These are phyloP conservation scores for Sternotherus odoratus DNA, from an alignment of 2,797 vertebrate genomes.

Conservation along the genomic window DNA sequence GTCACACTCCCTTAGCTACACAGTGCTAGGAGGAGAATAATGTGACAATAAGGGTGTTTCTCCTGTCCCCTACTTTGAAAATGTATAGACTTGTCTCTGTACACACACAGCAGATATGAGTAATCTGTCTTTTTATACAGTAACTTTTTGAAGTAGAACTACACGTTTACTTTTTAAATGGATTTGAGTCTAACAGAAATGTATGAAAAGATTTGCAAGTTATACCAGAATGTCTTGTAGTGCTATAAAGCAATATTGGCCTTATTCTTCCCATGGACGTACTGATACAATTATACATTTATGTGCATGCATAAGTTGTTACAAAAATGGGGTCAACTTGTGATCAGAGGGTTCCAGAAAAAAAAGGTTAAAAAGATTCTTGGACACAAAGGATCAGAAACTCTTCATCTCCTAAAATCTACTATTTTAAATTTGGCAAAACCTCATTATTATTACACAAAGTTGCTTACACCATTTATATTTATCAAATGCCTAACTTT, in stretches of 20 bases:
- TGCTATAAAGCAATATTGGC: background rate
- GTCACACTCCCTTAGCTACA: background rate
- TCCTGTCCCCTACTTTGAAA: background rate
- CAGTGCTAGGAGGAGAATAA: background rate
- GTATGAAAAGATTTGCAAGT: background rate
- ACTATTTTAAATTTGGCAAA: background rate
- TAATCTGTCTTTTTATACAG: background rate
- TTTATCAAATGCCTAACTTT: background rate
- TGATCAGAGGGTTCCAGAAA: background rate
- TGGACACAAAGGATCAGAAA: background rate
- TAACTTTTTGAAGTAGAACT: background rate
- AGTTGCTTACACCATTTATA: background rate
- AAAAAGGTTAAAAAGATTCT: background rate
- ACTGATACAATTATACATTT: background rate
- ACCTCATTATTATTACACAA: background rate
- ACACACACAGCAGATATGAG: background rate
- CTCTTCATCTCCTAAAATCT: background rate
- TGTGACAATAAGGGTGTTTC: no score
- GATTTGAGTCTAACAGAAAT: background rate
- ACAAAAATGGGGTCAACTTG: background rate
- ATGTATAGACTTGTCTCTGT: background rate
- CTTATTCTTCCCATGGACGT: background rate
- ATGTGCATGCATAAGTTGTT: rapidly evolving
- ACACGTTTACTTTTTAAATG: background rate
- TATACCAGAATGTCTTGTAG: background rate